Percentiles rank a stretch among this genome's conserved stretches.
Conservation (phyloP, 1,140 invertebrate genomes). For the Proales similis region DNA sequence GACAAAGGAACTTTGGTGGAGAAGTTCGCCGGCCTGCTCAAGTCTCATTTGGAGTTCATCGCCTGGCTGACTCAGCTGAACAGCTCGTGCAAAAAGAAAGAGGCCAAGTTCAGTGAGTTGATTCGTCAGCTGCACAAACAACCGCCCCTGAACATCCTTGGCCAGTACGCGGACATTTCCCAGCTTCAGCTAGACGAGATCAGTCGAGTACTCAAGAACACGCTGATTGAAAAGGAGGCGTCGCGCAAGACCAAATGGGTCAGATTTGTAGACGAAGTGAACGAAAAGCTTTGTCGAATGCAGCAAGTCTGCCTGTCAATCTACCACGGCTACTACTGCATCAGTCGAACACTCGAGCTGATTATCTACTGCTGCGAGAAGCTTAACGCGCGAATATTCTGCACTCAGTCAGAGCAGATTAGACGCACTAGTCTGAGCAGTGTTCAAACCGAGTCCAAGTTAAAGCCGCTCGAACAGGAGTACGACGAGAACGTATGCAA, state of each 20-base stretch:
- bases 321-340: constrained; percentile 16
- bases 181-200: constrained; percentile 12
- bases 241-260: constrained; percentile 15
- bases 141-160: constrained; percentile 2
- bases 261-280: constrained; percentile 26
- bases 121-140: constrained; percentile 1
- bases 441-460: too few relatives aligned
- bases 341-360: constrained; percentile 19
- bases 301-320: constrained; percentile 7
- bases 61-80: constrained; percentile 44
- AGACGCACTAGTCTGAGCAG: neutral
- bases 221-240: constrained; percentile 8
- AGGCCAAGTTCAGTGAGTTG: neutral
- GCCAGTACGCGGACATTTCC: constrained; percentile 1
- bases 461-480: neutral
- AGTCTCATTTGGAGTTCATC: constrained; percentile 49
- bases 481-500: constrained; percentile 1
- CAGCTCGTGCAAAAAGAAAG: neutral
- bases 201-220: constrained; percentile 9
- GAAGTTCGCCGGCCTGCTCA: constrained; percentile 45
- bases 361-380: constrained; percentile 29
- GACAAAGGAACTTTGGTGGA: constrained; percentile 38
- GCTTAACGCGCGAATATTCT: constrained; percentile 5
- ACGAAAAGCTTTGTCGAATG: constrained; percentile 18
- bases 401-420: neutral